A percentile compares a stretch with the other conserved stretches of the same genome.
phyloP scores from a whole-genome alignment of 2,797 vertebrate genomes.

The Cygnus olor region DNA sequence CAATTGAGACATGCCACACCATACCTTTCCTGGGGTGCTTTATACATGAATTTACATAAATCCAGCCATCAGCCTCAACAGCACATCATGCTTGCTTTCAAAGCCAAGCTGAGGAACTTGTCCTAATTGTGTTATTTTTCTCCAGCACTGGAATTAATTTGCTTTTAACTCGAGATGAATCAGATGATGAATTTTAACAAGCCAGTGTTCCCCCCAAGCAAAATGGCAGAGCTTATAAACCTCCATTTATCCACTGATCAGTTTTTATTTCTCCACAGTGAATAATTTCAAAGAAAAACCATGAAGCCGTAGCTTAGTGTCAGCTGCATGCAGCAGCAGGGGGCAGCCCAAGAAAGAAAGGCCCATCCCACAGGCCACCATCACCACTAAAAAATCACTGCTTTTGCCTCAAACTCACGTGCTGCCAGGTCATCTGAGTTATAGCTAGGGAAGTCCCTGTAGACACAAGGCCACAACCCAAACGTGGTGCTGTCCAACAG shows the following conservation, averaged over 20 bases:
- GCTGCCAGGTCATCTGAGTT: not conserved
- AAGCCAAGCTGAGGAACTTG: constrained; percentile 37
- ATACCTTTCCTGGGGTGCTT: constrained; percentile 14
- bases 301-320: not conserved
- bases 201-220: constrained; percentile 16
- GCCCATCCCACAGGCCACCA: not conserved
- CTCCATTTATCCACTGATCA: constrained; percentile 20
- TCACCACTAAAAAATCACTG: not conserved
- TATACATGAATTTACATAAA: constrained; percentile 34
- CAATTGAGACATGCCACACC: not conserved
- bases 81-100: not conserved
- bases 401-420: not conserved
- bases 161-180: constrained; percentile 63
- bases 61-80: constrained; percentile 18
- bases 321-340: not conserved
- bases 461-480: not conserved
- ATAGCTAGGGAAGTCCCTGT: not conserved
- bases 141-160: constrained; percentile 53
- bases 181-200: constrained; percentile 65
- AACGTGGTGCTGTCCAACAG: not conserved
- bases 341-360: not conserved
- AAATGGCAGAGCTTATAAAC: constrained; percentile 42
- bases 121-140: constrained; percentile 52
- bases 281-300: constrained; percentile 43
- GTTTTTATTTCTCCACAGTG: constrained; percentile 32